phyloP scores from a whole-genome alignment of 2,113 vertebrate genomes.

The Siniperca knerii region DNA sequence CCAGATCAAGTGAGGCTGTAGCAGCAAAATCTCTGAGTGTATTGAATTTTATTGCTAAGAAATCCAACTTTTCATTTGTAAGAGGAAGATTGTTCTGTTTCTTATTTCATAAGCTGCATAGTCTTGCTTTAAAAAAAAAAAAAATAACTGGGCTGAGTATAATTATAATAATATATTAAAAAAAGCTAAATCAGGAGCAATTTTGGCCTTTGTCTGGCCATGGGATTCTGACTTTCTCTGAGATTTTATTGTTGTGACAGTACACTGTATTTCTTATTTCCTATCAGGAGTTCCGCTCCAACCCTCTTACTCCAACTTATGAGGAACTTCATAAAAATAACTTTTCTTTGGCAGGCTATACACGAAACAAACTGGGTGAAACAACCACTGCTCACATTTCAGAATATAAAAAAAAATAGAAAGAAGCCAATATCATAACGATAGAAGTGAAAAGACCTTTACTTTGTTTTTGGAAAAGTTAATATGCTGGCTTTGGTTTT shows the following conservation, averaged over 20 bases:
- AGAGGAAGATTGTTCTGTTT: background rate
- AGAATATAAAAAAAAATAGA: background rate
- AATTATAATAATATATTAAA: too few species aligned
- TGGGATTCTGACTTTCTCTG: background rate
- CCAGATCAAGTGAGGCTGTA: background rate
- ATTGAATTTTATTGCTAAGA: background rate
- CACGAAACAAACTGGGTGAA: constrained; percentile 43
- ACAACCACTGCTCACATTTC: constrained; percentile 25
- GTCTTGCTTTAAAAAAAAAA: background rate
- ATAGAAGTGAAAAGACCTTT: constrained; percentile 64
- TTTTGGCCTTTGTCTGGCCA: background rate
- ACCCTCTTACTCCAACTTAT: background rate
- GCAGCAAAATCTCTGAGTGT: background rate
- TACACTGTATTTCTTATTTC: background rate
- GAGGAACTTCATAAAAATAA: constrained; percentile 24
- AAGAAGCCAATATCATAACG: constrained; percentile 34
- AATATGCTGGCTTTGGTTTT: constrained; percentile 64
- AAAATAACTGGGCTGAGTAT: too few species aligned
- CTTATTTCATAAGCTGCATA: background rate
- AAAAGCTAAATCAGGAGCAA: background rate
- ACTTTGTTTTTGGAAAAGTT: constrained; percentile 67
- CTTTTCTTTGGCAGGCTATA: constrained; percentile 38
- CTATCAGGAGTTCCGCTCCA: constrained; percentile 17
- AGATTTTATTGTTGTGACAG: background rate
- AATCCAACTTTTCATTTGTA: background rate